Conservation (phyloP, 1,140 invertebrate genomes). For the Aphis craccivora region DNA sequence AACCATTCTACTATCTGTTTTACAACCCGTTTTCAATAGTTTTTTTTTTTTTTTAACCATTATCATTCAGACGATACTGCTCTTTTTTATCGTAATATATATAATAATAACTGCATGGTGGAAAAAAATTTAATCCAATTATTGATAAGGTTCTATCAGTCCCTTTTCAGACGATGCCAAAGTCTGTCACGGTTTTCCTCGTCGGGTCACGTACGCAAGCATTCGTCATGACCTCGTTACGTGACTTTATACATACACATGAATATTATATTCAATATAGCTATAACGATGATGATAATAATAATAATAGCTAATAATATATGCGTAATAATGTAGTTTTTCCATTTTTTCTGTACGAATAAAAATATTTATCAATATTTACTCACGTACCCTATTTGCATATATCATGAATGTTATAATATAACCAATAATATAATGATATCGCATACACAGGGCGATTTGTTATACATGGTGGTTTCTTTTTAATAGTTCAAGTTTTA, state of each 20-base stretch:
- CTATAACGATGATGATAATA: neutral
- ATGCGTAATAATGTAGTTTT: neutral
- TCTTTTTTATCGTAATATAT: neutral
- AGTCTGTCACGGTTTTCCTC: neutral
- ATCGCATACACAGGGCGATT: neutral
- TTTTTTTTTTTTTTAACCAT: neutral
- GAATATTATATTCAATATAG: neutral
- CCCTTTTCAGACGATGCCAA: neutral
- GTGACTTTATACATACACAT: neutral
- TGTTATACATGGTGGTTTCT: neutral
- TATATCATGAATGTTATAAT: no score
- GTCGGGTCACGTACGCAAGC: neutral
- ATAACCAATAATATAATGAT: neutral
- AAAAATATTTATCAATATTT: neutral
- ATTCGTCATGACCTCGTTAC: neutral
- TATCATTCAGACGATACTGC: neutral
- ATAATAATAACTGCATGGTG: neutral
- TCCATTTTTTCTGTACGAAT: neutral
- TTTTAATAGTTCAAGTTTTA: neutral
- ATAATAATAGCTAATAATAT: neutral
- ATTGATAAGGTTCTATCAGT: neutral
- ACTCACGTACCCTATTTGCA: neutral
- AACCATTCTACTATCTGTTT: neutral
- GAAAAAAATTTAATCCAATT: constrained; percentile 21
- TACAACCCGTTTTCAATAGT: neutral